Evolutionary conservation across 1,140 invertebrate species (phyloP).

Genomic region (Heterodera schachtii): DNA sequence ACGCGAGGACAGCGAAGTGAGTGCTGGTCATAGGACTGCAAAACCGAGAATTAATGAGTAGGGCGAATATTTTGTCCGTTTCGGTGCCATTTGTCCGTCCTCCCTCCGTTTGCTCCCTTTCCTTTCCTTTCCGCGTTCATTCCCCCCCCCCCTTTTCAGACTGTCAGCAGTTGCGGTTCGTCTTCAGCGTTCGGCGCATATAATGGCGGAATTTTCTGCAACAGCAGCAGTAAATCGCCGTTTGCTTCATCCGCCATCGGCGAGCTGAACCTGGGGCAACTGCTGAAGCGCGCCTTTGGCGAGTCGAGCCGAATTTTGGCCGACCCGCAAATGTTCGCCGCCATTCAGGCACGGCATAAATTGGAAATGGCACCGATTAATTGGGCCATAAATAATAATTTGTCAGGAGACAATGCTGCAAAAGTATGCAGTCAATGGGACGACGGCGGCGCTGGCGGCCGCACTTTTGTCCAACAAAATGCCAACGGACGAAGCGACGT

Average conservation of each 20-base stretch:
- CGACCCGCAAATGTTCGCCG: conserved; percentile 15
- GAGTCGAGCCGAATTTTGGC: neutral
- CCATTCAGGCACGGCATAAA: neutral
- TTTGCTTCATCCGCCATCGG: conserved; percentile 3
- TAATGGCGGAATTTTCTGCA: neutral
- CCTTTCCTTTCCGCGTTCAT: no score
- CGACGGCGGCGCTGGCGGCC: neutral
- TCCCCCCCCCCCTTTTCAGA: neutral
- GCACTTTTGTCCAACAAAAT: conserved; percentile 1
- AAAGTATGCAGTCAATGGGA: conserved; percentile 7
- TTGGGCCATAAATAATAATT: neutral
- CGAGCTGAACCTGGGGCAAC: conserved; percentile 11
- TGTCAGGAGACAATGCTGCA: conserved; percentile 6
- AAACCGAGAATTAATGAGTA: no score
- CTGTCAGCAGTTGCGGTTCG: conserved; percentile 9
- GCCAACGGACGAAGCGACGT: neutral
- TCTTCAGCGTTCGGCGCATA: neutral
- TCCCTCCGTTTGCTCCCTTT: no score
- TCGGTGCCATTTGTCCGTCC: no score
- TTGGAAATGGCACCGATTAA: neutral
- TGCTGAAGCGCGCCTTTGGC: conserved; percentile 7
- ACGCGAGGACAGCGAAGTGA: conserved; percentile 8
- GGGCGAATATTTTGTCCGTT: no score
- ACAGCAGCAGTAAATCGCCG: neutral
- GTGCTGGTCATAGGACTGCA: neutral